phyloP scores from a whole-genome alignment of 1,140 invertebrate species.

The Drosophila sp. region DNA sequence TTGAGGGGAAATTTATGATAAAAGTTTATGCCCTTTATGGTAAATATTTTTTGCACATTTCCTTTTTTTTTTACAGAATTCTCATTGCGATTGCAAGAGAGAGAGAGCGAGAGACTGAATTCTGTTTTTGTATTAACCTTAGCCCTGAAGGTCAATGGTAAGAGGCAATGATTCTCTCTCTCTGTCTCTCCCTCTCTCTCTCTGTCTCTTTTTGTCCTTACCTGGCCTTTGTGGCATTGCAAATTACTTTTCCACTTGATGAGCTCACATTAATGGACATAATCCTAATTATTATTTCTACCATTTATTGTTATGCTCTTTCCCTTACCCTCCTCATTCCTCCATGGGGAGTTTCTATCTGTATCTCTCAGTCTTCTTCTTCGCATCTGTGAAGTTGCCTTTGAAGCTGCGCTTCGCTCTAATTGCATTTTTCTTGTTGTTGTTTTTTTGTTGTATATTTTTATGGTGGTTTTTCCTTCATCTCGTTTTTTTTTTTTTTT shows the following conservation, averaged over 20 bases:
- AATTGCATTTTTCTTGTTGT: conserved; percentile 46
- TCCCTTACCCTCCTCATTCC: neutral
- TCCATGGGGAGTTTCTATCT: neutral
- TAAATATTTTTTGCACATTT: conserved; percentile 9
- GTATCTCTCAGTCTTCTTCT: neutral
- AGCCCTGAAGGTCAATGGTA: conserved; percentile 21
- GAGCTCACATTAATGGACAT: conserved; percentile 39
- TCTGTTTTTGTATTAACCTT: conserved; percentile 15
- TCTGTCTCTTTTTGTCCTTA: conserved; percentile 22
- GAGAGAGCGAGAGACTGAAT: neutral
- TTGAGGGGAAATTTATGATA: conserved; percentile 63
- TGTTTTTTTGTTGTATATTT: conserved; percentile 16
- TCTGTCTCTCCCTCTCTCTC: neutral
- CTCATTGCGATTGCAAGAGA: conserved; percentile 23
- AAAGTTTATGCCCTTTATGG: conserved; percentile 54
- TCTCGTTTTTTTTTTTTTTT: conserved; percentile 23
- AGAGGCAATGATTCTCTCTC: conserved; percentile 8
- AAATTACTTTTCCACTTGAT: conserved; percentile 58
- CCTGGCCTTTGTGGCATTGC: conserved; percentile 21
- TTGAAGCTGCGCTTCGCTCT: conserved; percentile 23
- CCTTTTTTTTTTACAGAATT: conserved; percentile 23
- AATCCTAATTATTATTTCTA: conserved; percentile 55
- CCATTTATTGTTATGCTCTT: conserved; percentile 29
- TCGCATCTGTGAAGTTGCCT: neutral
- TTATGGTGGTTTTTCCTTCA: conserved; percentile 6